Evolutionary conservation across 2,113 vertebrate species (phyloP).

Genomic region (Tinamus guttatus): DNA sequence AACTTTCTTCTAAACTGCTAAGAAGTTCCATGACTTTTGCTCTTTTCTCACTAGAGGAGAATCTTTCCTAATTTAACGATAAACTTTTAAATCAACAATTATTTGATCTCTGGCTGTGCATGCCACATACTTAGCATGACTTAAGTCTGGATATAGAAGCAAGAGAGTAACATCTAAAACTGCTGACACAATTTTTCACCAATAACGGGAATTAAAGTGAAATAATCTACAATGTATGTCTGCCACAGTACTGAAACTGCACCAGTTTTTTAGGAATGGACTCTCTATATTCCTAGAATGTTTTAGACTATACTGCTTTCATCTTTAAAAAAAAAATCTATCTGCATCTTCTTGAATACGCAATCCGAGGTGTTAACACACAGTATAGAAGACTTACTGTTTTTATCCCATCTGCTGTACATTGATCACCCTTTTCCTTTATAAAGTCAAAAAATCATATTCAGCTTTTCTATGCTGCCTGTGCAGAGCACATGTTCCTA

Average conservation of each 20-base stretch:
- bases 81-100: background rate
- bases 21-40: background rate
- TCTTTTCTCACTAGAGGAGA: background rate
- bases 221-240: background rate
- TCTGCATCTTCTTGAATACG: background rate
- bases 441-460: background rate
- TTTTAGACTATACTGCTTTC: background rate
- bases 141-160: background rate
- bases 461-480: background rate
- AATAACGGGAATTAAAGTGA: background rate
- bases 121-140: background rate
- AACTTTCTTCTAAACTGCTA: background rate
- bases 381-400: background rate
- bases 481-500: background rate
- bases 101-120: background rate
- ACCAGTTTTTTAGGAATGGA: background rate
- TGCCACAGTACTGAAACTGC: background rate
- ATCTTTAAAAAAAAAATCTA: background rate
- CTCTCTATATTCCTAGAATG: background rate
- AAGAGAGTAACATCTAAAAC: background rate
- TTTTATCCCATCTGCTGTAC: background rate
- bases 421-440: background rate
- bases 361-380: background rate
- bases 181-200: background rate
- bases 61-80: background rate